Evolutionary conservation across 2,888 invertebrate species (phyloP), one percentile per base, ranked within the genome.

Genomic region (Drosophila cracens): DNA sequence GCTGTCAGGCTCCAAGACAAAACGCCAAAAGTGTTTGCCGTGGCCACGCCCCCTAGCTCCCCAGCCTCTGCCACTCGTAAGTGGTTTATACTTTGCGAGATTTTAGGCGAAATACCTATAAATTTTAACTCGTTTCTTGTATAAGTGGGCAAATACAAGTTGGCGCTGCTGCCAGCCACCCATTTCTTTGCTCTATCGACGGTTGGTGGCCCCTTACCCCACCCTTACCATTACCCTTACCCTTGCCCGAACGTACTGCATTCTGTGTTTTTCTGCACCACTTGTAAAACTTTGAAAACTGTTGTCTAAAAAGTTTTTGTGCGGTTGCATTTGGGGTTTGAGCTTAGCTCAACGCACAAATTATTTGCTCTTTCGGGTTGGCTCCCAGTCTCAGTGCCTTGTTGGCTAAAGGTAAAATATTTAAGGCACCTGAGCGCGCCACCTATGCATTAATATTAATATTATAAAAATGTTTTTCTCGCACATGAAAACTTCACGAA

Each of bases 101-200:
- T 86, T 89, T 86, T 86, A 73, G 75, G 59, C 86, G 85, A 89
- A 89, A 86, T 85, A 87, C 85, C 90, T 87, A 86, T 86, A 86
- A 86, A 86, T 86, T 86, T 87, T 81, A 89, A 85, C 90, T 85
- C 88, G 69, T 80, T 89, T 76, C 71, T 70, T 73, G 76, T 85
- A 78, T 84, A 85, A 86, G 88, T 87, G 88, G 85, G 89, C 82
- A 89, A 79, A 80, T 77, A 82, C 77, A 73, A 76, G 73, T 74
- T 89, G 66, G 64, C 63, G 48, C 60, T 60, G 58, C 69, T 71
- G 60, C 79, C 54, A 57, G 21, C 57, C 51, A 74, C 61, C 63
- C 59, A 52, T 72, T 74, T 68, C 70, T 51, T 46, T 60, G 52
- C 73, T 43, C 61, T 72, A 78, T 74, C 71, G 74, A 73, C 79